phyloP scores from a whole-genome alignment of 2,797 vertebrate genomes.

The Tadarida brasiliensis region DNA sequence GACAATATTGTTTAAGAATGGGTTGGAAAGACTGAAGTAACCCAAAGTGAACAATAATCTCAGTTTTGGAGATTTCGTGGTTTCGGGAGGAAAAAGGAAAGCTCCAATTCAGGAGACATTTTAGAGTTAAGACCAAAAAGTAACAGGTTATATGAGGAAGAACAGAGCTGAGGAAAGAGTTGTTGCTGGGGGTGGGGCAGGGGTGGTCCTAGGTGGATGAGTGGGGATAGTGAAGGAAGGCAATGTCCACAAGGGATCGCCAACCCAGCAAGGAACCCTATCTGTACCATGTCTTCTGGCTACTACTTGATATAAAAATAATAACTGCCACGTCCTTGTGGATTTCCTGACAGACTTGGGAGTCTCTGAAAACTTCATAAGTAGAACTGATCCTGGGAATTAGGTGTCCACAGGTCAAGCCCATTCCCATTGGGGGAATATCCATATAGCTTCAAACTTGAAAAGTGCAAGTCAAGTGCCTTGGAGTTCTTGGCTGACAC shows the following conservation, averaged over 20 bases:
- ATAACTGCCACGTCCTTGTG: neutral
- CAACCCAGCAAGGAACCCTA: neutral
- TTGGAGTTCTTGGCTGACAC: neutral
- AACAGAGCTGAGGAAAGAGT: neutral
- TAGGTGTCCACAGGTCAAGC: neutral
- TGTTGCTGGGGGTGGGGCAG: neutral
- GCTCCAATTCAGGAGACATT: slow-evolving; percentile 18
- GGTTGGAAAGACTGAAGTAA: neutral
- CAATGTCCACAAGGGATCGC: neutral
- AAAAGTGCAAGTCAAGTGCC: neutral
- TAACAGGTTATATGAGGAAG: neutral
- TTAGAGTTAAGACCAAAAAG: neutral
- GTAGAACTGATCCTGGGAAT: neutral
- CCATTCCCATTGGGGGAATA: neutral
- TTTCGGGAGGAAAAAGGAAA: neutral
- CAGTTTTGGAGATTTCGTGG: neutral
- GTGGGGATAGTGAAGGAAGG: neutral
- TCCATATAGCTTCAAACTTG: neutral
- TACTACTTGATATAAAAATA: neutral
- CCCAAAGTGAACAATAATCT: neutral
- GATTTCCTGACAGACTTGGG: neutral
- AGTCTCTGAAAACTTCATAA: slow-evolving; percentile 18
- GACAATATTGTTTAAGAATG: neutral
- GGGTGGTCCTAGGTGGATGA: neutral
- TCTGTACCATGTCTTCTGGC: neutral